These are phyloP conservation scores for Drosophila diplacantha DNA, from an alignment of 2,888 invertebrate genomes.

Conservation along the genomic window DNA sequence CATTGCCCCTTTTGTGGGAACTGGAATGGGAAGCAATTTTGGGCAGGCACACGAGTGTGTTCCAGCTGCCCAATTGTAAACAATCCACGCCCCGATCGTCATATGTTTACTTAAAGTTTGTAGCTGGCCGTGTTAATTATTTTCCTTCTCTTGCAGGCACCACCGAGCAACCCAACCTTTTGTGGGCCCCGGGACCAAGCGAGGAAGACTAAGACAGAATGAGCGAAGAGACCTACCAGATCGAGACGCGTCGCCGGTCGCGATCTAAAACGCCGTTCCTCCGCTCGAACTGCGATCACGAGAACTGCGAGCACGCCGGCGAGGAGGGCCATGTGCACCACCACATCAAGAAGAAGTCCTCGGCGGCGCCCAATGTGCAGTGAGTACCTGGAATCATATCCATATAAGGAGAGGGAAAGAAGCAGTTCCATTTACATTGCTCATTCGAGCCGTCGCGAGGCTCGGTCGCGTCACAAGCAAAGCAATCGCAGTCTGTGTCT, in stretches of 20 bases:
- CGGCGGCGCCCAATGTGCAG: conserved; percentile 70
- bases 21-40: conserved; percentile 4
- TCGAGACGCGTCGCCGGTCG: conserved; percentile 83
- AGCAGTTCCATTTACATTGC: conserved; percentile 1
- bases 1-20: conserved; percentile 24
- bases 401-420: background rate
- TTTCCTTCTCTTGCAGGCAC: conserved; percentile 38
- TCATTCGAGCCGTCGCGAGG: conserved; percentile 5
- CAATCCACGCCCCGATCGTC: conserved; percentile 51
- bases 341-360: conserved; percentile 76
- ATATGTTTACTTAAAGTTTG: conserved; percentile 25
- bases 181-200: conserved; percentile 9
- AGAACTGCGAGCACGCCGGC: conserved; percentile 79
- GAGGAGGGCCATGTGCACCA: conserved; percentile 80
- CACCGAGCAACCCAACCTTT: conserved; percentile 16
- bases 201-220: conserved; percentile 41
- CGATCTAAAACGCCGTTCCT: conserved; percentile 84
- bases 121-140: conserved; percentile 30
- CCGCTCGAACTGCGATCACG: no score
- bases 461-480: conserved; percentile 12
- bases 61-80: conserved; percentile 51
- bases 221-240: conserved; percentile 71
- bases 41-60: conserved; percentile 15
- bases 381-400: conserved; percentile 58
- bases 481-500: conserved; percentile 7